A percentile compares a stretch with the other conserved stretches of the same genome.
Conservation (phyloP, 2,797 vertebrate species). For the Phrynocephalus guinanensis region DNA sequence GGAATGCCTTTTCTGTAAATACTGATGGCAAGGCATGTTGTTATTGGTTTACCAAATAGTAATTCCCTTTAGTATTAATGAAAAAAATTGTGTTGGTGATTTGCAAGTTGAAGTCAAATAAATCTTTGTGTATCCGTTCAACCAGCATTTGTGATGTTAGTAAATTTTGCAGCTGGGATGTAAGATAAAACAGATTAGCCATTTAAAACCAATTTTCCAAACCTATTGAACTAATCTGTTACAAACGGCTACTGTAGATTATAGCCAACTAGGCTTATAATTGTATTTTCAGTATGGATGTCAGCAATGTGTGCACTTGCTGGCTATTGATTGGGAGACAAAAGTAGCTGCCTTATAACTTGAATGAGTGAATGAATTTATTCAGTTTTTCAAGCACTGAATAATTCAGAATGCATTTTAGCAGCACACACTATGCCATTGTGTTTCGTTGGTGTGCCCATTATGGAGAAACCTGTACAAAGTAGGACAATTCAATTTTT, state of each 20-base stretch:
- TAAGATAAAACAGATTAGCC: slow-evolving; percentile 71
- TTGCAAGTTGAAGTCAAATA: slow-evolving; percentile 56
- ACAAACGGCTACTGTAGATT: slow-evolving; percentile 63
- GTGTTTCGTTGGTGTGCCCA: slow-evolving; percentile 49
- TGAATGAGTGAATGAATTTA: slow-evolving; percentile 61
- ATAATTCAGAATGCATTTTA: slow-evolving; percentile 71
- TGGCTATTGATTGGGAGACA: slow-evolving; percentile 61
- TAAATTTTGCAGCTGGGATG: slow-evolving; percentile 68
- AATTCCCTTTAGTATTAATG: slow-evolving; percentile 58
- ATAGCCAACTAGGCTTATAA: slow-evolving; percentile 66
- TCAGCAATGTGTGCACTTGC: slow-evolving; percentile 59
- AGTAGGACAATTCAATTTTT: background rate
- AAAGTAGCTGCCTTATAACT: slow-evolving; percentile 58
- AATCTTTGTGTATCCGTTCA: slow-evolving; percentile 62
- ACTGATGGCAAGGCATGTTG: slow-evolving; percentile 63
- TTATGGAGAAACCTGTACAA: slow-evolving; percentile 36
- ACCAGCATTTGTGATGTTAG: slow-evolving; percentile 70
- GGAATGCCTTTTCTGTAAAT: slow-evolving; percentile 33
- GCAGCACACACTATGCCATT: slow-evolving; percentile 47
- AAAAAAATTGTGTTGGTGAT: slow-evolving; percentile 48
- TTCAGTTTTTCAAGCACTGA: slow-evolving; percentile 67
- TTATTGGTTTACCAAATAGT: slow-evolving; percentile 35
- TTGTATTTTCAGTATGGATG: slow-evolving; percentile 71
- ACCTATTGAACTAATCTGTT: slow-evolving; percentile 75
- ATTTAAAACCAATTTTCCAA: slow-evolving; percentile 76